A percentile compares a stretch with the other conserved stretches of the same genome.
These are phyloP conservation scores for Metellina segmentata DNA, from an alignment of 2,888 invertebrate species.

Conservation along the genomic window DNA sequence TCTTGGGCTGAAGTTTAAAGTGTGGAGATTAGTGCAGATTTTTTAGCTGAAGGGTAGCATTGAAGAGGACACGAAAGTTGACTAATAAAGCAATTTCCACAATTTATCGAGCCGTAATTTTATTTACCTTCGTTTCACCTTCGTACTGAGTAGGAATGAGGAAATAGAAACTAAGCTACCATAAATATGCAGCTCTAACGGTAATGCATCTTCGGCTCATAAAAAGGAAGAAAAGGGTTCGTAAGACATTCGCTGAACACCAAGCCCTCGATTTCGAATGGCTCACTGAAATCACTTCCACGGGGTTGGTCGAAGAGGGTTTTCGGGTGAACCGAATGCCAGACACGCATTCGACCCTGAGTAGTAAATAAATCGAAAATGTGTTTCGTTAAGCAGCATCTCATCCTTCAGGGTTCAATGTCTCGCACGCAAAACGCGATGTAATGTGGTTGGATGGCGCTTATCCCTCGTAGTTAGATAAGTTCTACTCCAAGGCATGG, in stretches of 20 bases:
- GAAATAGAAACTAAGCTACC: neutral
- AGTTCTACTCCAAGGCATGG: too few species aligned
- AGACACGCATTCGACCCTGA: constrained; percentile 54
- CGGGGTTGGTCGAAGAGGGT: neutral
- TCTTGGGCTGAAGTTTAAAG: too few species aligned
- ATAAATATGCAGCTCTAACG: neutral
- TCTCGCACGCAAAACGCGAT: neutral
- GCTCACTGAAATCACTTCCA: constrained; percentile 4
- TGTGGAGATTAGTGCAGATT: too few species aligned
- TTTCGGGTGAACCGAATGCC: neutral
- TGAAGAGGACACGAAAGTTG: too few species aligned
- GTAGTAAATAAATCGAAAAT: constrained; percentile 31
- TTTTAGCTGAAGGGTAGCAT: too few species aligned
- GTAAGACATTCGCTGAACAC: constrained; percentile 8
- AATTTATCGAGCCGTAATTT: neutral
- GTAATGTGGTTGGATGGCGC: too few species aligned
- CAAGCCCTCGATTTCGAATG: neutral
- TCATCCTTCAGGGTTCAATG: constrained; percentile 24
- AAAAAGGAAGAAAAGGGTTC: neutral
- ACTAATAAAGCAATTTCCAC: neutral
- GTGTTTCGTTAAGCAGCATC: neutral
- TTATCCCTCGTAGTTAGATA: too few species aligned
- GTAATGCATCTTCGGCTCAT: neutral
- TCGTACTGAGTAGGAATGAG: neutral
- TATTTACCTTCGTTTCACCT: neutral